phyloP scores from a whole-genome alignment of 2,113 vertebrate species.

The Corythornis vintsioides region DNA sequence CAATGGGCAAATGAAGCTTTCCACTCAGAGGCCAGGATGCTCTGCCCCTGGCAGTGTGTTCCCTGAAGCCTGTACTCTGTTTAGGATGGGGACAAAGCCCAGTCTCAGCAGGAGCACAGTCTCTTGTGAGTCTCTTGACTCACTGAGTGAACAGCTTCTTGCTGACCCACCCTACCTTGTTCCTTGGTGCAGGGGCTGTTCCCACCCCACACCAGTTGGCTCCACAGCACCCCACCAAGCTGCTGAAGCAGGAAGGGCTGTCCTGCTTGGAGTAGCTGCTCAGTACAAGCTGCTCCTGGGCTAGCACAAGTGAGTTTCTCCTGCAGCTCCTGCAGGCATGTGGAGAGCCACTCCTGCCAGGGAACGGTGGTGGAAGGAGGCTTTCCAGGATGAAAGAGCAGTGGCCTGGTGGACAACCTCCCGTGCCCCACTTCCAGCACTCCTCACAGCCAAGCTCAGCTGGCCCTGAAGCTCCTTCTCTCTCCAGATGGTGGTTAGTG shows the following conservation, averaged over 20 bases:
- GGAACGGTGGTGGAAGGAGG: background rate
- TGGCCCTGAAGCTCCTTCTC: background rate
- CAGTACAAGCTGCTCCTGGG: background rate
- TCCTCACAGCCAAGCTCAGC: constrained; percentile 4
- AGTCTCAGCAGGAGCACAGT: background rate
- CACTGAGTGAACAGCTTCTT: background rate
- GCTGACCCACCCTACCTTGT: background rate
- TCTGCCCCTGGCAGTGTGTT: background rate
- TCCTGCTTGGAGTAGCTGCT: background rate
- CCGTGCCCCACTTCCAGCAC: background rate
- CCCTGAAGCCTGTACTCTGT: background rate
- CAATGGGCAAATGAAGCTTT: background rate
- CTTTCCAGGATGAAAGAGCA: background rate
- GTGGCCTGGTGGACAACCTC: background rate
- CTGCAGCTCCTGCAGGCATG: background rate
- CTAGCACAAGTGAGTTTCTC: fast-evolving
- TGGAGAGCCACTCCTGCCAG: background rate
- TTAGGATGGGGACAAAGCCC: background rate
- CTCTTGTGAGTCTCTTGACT: background rate
- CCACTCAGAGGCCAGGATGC: background rate
- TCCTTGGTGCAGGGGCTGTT: background rate
- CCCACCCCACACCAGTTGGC: background rate
- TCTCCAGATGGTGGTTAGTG: constrained; percentile 60
- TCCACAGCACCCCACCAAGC: background rate
- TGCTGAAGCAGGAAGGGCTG: background rate